Evolutionary conservation across 92 coral and sea anemone genomes (phyloP), one percentile per base, ranked within the genome.

Genomic region (Epizoanthus rinbou): DNA sequence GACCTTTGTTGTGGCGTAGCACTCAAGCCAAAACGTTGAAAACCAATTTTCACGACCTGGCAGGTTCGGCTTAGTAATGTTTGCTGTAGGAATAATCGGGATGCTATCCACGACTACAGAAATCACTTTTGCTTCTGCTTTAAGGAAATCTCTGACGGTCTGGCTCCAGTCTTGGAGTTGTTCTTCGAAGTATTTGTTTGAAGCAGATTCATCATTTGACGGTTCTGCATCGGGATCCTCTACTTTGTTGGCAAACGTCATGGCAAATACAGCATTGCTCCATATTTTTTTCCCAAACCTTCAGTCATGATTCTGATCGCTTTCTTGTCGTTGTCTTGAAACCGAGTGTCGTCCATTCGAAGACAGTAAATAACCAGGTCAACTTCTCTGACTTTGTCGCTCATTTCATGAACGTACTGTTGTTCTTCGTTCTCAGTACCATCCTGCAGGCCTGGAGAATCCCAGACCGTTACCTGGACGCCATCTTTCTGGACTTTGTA

Each of bases 371-470:
- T 47, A 47, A 87, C 43, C 17, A 87, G n/a, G 33, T 83, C 90
- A 43, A 80, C 16, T 0, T 52, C 56, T 3, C 18, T 7, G 6
- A 56, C 28, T 4, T 37, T 72, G 3, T 13, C 11, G 53, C 14
- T 31, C 84, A 81, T 64, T 37, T 33, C 81, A 8, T 66, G 58
- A 8, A 81, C 60, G 64, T 81, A 87, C 39, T 2, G 10, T 23
- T 2, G 10, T 23, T 47, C 33, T 1, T 80, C 85, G 17, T 81
- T 23, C 16, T 19, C 10, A 39, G 76, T 56, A 13, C 73, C 86
- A 72, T 84, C 91, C 50, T 84, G 85, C 8, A 84, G 64, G 2
- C 91, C 91, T 23, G 88, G 88, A 47, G 91, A 84, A 53, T 88
- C 91, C 88, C 88, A 84, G 10, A 88, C 76, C 24, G 33, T 16